These are phyloP conservation scores for Podarcis cretensis DNA, from an alignment of 2,113 vertebrate species.

Conservation along the genomic window DNA sequence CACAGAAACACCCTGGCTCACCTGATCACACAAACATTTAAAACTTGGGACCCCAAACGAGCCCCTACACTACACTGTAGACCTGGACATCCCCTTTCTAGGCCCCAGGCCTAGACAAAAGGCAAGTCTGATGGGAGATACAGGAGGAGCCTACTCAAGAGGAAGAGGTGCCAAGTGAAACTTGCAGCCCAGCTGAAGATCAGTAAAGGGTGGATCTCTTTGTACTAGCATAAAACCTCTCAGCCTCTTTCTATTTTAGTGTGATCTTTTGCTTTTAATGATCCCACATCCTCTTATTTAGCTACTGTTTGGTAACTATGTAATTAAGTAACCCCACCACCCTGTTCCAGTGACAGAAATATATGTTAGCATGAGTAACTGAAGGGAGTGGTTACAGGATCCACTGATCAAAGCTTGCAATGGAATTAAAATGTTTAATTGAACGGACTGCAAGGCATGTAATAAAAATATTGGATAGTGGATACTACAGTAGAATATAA, in stretches of 20 bases:
- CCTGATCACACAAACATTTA: too few relatives aligned
- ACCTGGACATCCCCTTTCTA: too few relatives aligned
- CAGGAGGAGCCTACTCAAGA: too few relatives aligned
- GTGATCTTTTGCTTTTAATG: not conserved
- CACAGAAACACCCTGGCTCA: too few relatives aligned
- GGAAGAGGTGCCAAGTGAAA: too few relatives aligned
- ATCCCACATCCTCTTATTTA: not conserved
- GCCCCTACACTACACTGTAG: too few relatives aligned
- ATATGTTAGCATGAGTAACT: not conserved
- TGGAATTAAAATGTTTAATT: not conserved
- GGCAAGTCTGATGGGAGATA: too few relatives aligned
- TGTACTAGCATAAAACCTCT: too few relatives aligned
- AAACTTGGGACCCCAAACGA: too few relatives aligned
- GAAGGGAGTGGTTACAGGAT: not conserved
- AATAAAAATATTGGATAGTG: conserved; percentile 7
- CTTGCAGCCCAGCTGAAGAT: too few relatives aligned
- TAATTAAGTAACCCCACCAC: not conserved
- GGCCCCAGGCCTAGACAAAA: too few relatives aligned
- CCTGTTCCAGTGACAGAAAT: not conserved
- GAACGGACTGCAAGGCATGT: not conserved
- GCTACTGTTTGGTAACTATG: not conserved
- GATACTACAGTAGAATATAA: not conserved
- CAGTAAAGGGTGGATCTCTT: too few relatives aligned
- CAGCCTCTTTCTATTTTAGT: not conserved
- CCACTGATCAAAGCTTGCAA: not conserved